phyloP scores from a whole-genome alignment of 2,797 vertebrate species.

The Trematomus bernacchii region DNA sequence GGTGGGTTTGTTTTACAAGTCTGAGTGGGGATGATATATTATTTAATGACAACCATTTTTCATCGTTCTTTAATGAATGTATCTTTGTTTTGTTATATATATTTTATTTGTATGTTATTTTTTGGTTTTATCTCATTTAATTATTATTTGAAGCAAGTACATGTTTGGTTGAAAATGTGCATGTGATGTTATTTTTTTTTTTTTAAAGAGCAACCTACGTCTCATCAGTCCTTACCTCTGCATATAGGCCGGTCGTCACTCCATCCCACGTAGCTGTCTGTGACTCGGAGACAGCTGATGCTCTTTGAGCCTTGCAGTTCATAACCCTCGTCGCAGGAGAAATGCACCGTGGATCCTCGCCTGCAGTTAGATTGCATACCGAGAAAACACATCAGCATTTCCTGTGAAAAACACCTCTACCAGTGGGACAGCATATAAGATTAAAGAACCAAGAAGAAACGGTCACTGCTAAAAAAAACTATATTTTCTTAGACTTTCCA shows the following conservation, averaged over 20 bases:
- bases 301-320: constrained; percentile 98
- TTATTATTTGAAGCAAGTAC: too few species aligned
- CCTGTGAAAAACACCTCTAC: neutral
- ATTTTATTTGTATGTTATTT: too few species aligned
- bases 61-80: too few species aligned
- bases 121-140: too few species aligned
- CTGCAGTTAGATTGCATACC: constrained; percentile 78
- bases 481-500: constrained; percentile 45
- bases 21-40: too few species aligned
- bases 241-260: constrained; percentile 97
- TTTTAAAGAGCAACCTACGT: too few species aligned
- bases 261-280: constrained; percentile 98
- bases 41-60: too few species aligned
- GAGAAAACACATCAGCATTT: constrained; percentile 19
- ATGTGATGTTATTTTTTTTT: too few species aligned
- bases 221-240: constrained; percentile 87
- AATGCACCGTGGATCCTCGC: constrained; percentile 96
- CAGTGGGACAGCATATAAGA: constrained; percentile 17
- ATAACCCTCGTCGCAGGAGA: constrained; percentile 97
- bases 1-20: too few species aligned
- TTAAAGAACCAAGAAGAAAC: constrained; percentile 20
- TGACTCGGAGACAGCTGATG: constrained; percentile 97
- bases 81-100: too few species aligned
- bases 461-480: neutral
- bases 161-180: too few species aligned